A percentile compares a stretch with the other conserved stretches of the same genome.
These are phyloP conservation scores for Motacilla tschutschensis DNA, from an alignment of 2,113 vertebrate genomes.

Conservation along the genomic window DNA sequence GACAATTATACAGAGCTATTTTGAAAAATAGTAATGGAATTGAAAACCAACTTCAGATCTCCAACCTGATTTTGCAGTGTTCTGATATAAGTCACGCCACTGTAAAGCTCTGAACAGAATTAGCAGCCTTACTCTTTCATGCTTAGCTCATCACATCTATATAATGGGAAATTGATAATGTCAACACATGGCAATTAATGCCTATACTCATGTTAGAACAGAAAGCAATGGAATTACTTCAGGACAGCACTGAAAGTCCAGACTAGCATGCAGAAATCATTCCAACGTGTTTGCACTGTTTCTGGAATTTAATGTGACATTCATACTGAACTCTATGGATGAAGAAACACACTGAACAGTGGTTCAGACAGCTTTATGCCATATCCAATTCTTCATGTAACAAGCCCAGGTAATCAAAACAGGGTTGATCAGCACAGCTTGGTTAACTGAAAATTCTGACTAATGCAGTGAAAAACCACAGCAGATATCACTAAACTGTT, in stretches of 20 bases:
- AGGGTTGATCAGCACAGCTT: background rate
- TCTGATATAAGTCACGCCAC: background rate
- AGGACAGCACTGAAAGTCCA: background rate
- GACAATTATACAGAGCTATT: background rate
- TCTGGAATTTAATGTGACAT: background rate
- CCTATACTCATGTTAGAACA: background rate
- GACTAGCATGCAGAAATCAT: background rate
- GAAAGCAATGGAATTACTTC: background rate
- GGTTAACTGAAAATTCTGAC: background rate
- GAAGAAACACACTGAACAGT: background rate
- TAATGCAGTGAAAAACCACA: background rate
- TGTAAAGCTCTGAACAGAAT: background rate
- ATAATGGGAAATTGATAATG: background rate
- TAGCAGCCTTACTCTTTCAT: background rate
- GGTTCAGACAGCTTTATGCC: background rate
- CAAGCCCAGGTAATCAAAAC: background rate
- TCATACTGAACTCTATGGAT: background rate
- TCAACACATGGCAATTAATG: background rate
- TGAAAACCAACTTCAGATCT: background rate
- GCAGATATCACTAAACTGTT: background rate
- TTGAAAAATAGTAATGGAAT: background rate
- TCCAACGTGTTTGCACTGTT: rapidly evolving
- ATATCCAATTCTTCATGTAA: background rate
- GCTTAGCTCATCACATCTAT: background rate
- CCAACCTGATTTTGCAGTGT: background rate